Base-by-base conservation (phyloP, 2,888 invertebrate species). In the Mantis religiosa region DNA sequence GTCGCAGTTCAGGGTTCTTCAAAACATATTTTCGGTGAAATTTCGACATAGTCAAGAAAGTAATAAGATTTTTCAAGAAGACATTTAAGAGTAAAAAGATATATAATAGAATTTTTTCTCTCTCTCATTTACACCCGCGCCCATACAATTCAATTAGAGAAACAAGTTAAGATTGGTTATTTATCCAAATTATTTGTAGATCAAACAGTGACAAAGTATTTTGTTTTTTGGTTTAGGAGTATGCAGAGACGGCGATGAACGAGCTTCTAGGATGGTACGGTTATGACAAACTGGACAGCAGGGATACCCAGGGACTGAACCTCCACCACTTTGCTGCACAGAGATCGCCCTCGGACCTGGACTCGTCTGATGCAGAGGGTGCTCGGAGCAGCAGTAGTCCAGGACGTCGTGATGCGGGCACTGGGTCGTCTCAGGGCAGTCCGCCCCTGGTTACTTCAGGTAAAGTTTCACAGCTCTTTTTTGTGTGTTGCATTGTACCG, bases 211-310 rank as follows among this genome's bases (percentile, higher is more conserved):
- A 41, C 12, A 41, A 34, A 34, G 8, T 1, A 0, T 1, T 41
- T 41, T 71, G 20, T 2, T 20, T 0, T 28, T 30, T 82, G 27
- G 30, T 87, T 6, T 94, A 98, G 98, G 97, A 98, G 93, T 98
- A 97, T 93, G 98, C 98, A 8, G 98, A 98, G 93, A 97, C 96
- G 87, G 97, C 98, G 1, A 98, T 98, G 98, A 98, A 98, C 92
- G 98, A 98, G 93, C 94, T 98, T 90, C 94, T 98, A 34, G 98
- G 98, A 84, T 98, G 98, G 97, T 98, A 98, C 93, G 98, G 98
- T 2, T 98, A 98, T 92, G 96, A 96, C 90, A 95, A 95, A 91
- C 94, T 95, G 88, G 96, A 96, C 93, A 94, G 96, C 71, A 93
- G 95, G 88, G 96, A 95, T 92, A 94, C 95, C 14, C 93, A 95